Percentiles rank a stretch among this genome's conserved stretches.
Evolutionary conservation across 2,797 vertebrate species (phyloP).

Genomic region (Acanthurus leucopareius): DNA sequence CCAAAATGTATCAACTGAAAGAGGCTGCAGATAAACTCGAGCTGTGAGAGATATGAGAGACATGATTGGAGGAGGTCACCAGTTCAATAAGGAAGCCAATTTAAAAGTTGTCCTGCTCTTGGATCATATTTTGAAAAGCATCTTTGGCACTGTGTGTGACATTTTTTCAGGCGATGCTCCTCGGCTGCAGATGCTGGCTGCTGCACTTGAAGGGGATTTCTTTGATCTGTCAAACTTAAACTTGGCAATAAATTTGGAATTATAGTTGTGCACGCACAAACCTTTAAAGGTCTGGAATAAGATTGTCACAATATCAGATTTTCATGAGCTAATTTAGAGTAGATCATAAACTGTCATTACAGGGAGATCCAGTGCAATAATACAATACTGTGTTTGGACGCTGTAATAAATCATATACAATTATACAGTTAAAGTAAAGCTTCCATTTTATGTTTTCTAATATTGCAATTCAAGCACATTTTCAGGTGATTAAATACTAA

Average conservation of each 20-base stretch:
- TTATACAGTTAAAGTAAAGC: too few relatives aligned
- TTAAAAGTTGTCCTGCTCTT: not conserved
- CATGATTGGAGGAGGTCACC: not conserved
- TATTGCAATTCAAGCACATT: too few relatives aligned
- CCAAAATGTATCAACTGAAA: not conserved
- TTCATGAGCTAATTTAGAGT: too few relatives aligned
- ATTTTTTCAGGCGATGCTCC: not conserved
- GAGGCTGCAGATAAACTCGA: not conserved
- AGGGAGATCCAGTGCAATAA: too few relatives aligned
- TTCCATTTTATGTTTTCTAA: too few relatives aligned
- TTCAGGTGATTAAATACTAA: too few relatives aligned
- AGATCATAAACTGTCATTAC: too few relatives aligned
- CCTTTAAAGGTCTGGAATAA: constrained; percentile 1
- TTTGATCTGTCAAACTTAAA: constrained; percentile 46
- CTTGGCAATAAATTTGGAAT: constrained; percentile 18
- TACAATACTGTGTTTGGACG: too few relatives aligned
- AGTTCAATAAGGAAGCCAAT: too few relatives aligned
- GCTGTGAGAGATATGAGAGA: not conserved
- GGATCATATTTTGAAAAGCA: constrained; percentile 14
- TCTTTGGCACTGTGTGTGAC: constrained; percentile 21
- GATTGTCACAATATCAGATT: too few relatives aligned
- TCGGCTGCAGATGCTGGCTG: constrained; percentile 29
- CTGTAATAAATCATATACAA: too few relatives aligned
- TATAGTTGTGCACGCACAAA: constrained; percentile 24
- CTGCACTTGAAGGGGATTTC: constrained; percentile 13